phyloP scores from a whole-genome alignment of 2,797 vertebrate species.

The Cacajao melanocephalus region DNA sequence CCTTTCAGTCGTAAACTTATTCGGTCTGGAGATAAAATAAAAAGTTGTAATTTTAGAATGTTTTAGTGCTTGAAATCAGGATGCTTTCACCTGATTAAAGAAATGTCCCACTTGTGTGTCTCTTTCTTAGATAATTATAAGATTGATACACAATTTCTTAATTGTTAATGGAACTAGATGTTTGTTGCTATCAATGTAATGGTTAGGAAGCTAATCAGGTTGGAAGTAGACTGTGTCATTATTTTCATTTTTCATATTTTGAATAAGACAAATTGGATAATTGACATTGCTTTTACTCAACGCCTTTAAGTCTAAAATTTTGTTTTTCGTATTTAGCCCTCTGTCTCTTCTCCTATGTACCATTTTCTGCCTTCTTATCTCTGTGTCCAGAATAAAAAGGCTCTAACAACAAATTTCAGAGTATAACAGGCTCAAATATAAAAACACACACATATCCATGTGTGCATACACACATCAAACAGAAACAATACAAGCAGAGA shows the following conservation, averaged over 20 bases:
- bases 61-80: neutral
- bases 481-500: neutral
- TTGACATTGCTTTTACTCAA: neutral
- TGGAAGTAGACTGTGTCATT: neutral
- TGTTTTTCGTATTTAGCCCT: neutral
- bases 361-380: neutral
- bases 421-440: neutral
- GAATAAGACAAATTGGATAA: neutral
- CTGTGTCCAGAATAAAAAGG: neutral
- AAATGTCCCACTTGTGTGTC: neutral
- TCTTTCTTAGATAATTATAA: neutral
- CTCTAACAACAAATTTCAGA: neutral
- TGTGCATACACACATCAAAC: neutral
- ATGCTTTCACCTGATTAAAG: neutral
- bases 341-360: neutral
- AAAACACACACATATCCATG: neutral
- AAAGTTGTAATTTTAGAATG: neutral
- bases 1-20: neutral
- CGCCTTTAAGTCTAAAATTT: neutral
- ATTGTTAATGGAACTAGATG: constrained; percentile 1
- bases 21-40: neutral
- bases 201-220: neutral
- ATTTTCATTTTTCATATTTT: neutral
- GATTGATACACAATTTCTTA: constrained; percentile 19
- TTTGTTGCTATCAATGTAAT: constrained; percentile 3